A percentile compares a stretch with the other conserved stretches of the same genome.
Conservation (phyloP, 2,113 vertebrate species). For the Mirza zaza region DNA sequence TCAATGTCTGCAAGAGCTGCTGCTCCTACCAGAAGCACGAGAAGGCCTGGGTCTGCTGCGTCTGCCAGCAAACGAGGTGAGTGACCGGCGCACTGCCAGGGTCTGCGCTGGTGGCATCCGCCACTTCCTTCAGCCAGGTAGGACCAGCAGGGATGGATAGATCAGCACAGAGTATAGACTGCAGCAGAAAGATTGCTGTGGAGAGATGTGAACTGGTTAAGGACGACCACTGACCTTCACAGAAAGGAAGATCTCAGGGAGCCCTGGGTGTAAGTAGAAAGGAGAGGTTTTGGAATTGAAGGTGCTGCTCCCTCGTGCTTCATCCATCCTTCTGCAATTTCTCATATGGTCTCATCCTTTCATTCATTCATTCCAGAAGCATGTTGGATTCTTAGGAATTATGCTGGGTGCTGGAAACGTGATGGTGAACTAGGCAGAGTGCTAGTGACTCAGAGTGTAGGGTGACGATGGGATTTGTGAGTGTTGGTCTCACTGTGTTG, state of each 20-base stretch:
- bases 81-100: accelerated
- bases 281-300: background rate
- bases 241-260: too few relatives aligned
- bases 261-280: background rate
- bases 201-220: background rate
- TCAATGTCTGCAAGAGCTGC: slow-evolving; percentile 96
- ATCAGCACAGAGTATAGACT: background rate
- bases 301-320: too few relatives aligned
- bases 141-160: background rate
- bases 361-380: background rate
- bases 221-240: background rate
- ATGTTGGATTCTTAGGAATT: background rate
- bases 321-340: background rate
- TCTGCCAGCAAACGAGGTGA: slow-evolving; percentile 96
- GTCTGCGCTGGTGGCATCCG: accelerated
- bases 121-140: background rate
- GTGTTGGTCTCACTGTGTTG: background rate
- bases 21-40: slow-evolving; percentile 92
- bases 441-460: background rate
- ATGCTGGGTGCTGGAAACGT: accelerated
- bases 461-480: accelerated
- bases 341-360: background rate
- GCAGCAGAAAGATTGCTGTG: too few relatives aligned
- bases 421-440: background rate
- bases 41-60: slow-evolving; percentile 92